Evolutionary conservation across 2,113 vertebrate genomes (phyloP).

Genomic region (Tamias sibiricus): DNA sequence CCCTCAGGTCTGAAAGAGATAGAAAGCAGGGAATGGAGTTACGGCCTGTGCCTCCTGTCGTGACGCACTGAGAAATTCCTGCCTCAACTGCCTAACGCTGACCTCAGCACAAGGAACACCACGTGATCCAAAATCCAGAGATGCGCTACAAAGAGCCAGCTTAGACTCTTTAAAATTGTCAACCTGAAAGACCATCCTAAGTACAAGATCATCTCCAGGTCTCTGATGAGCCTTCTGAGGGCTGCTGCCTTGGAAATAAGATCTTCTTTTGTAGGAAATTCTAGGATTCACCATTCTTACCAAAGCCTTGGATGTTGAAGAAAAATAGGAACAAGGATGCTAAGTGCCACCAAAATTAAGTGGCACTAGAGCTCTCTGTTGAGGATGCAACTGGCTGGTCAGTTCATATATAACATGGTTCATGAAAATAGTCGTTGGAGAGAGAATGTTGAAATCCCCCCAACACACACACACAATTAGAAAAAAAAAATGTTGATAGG

Average conservation of each 20-base stretch:
- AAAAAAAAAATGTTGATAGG: neutral
- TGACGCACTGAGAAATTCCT: neutral
- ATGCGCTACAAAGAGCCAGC: neutral
- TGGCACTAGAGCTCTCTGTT: neutral
- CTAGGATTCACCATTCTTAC: neutral
- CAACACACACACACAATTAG: neutral
- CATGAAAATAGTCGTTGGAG: neutral
- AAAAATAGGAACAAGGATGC: neutral
- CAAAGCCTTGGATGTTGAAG: neutral
- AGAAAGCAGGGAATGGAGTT: neutral
- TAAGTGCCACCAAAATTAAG: neutral
- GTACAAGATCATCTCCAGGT: neutral
- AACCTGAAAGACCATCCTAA: neutral
- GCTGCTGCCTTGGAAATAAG: neutral
- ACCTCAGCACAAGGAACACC: neutral
- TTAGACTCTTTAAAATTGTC: neutral
- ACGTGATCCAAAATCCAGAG: neutral
- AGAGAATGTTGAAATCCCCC: conserved; percentile 13
- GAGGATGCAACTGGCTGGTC: neutral
- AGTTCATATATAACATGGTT: neutral
- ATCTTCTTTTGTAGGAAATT: neutral
- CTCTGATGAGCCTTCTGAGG: neutral
- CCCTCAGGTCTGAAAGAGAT: neutral
- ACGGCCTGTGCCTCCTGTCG: neutral
- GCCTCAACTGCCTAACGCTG: neutral